These are phyloP conservation scores for Ptilodon capucinus DNA, from an alignment of 2,888 invertebrate genomes.

Conservation along the genomic window DNA sequence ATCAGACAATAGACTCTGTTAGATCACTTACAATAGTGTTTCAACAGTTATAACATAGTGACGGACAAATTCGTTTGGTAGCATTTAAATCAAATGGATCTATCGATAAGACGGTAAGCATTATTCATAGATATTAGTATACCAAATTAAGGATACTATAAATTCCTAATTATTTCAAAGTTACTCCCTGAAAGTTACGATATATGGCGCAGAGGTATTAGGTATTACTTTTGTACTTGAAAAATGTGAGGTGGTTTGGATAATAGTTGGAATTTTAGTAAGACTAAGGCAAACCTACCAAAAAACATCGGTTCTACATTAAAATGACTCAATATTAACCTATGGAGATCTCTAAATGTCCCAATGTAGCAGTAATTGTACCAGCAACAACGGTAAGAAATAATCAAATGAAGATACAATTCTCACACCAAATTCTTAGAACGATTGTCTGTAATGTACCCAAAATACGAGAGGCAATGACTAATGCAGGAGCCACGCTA, in stretches of 20 bases:
- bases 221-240: too few species aligned
- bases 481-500: constrained; percentile 37
- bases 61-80: constrained; percentile 36
- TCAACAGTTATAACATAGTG: constrained; percentile 37
- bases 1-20: constrained; percentile 48
- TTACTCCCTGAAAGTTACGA: too few species aligned
- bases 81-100: too few species aligned
- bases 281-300: neutral
- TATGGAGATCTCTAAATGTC: too few species aligned
- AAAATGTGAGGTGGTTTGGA: too few species aligned
- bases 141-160: too few species aligned
- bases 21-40: constrained; percentile 40
- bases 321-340: too few species aligned
- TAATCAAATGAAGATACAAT: neutral
- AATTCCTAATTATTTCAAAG: too few species aligned
- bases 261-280: constrained; percentile 1
- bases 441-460: constrained; percentile 13
- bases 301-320: too few species aligned
- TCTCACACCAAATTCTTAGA: neutral
- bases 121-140: too few species aligned
- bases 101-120: too few species aligned
- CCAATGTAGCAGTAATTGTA: neutral
- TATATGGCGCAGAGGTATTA: constrained; percentile 9
- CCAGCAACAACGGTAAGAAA: too few species aligned
- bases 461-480: constrained; percentile 36